A percentile compares a stretch with the other conserved stretches of the same genome.
Conservation (phyloP, 2,797 vertebrate genomes). For the Neopelma chrysocephalum region DNA sequence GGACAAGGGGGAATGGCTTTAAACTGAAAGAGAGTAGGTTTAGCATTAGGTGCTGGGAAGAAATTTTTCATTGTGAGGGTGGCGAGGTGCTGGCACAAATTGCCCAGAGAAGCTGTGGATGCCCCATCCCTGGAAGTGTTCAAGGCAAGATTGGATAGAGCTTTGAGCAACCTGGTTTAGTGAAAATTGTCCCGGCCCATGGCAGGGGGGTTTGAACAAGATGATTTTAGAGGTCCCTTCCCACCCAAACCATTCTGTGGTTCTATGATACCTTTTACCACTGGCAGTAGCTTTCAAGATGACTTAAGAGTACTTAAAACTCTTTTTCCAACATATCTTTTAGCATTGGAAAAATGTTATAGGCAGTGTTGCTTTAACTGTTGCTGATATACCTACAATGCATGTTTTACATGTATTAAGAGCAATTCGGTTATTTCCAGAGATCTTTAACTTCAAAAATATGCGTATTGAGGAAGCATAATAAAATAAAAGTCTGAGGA, state of each 20-base stretch:
- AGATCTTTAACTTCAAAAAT: conserved; percentile 3
- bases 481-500: conserved; percentile 11
- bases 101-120: not conserved
- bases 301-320: not conserved
- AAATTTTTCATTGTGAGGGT: not conserved
- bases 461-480: not conserved
- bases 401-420: not conserved
- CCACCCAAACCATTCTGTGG: not conserved
- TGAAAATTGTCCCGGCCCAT: not conserved
- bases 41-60: not conserved
- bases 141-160: not conserved
- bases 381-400: not conserved
- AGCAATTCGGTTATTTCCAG: not conserved
- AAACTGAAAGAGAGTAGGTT: not conserved
- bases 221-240: not conserved
- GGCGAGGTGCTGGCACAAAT: not conserved
- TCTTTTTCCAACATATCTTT: not conserved
- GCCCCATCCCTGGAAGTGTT: not conserved
- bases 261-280: not conserved
- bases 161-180: not conserved
- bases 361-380: not conserved
- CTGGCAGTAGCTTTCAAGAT: not conserved
- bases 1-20: not conserved
- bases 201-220: not conserved
- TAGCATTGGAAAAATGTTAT: not conserved